These are phyloP conservation scores for Ctena decussata DNA, from an alignment of 2,888 invertebrate species.

Conservation along the genomic window DNA sequence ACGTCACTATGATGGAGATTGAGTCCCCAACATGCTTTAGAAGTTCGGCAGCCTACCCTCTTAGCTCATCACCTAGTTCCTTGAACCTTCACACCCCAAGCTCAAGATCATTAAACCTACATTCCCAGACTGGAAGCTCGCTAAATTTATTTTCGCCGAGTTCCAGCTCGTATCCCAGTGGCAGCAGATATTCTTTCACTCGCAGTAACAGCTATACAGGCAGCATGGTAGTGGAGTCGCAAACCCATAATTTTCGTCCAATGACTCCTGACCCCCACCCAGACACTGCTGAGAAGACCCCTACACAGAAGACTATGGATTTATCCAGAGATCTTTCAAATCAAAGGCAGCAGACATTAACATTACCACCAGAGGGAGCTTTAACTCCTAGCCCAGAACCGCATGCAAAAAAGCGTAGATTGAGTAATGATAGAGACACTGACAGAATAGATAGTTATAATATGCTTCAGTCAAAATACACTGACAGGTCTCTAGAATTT, in stretches of 20 bases:
- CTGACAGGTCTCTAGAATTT: slow-evolving; percentile 11
- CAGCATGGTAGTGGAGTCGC: slow-evolving; percentile 75
- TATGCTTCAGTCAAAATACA: background rate
- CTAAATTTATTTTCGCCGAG: background rate
- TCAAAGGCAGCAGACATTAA: slow-evolving; percentile 45
- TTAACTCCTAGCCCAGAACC: slow-evolving; percentile 70
- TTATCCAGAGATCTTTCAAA: slow-evolving; percentile 31
- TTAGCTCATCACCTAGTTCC: slow-evolving; percentile 47
- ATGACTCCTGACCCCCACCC: slow-evolving; percentile 69
- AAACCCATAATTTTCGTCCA: slow-evolving; percentile 68
- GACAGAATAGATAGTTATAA: background rate
- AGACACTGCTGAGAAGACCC: slow-evolving; percentile 64
- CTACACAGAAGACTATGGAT: slow-evolving; percentile 23
- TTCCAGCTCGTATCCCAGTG: background rate
- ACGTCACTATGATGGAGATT: slow-evolving; percentile 72
- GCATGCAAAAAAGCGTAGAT: slow-evolving; percentile 46
- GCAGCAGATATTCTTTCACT: slow-evolving; percentile 46
- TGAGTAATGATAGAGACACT: slow-evolving; percentile 40
- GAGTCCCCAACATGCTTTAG: slow-evolving; percentile 68
- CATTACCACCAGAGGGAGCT: slow-evolving; percentile 70
- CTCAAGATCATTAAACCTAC: slow-evolving; percentile 13
- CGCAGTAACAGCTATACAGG: slow-evolving; percentile 59
- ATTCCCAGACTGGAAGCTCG: slow-evolving; percentile 28
- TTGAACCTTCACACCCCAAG: slow-evolving; percentile 22
- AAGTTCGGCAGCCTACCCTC: slow-evolving; percentile 58